Conservation (phyloP, 2,797 vertebrate genomes). For the Pampus argenteus region DNA sequence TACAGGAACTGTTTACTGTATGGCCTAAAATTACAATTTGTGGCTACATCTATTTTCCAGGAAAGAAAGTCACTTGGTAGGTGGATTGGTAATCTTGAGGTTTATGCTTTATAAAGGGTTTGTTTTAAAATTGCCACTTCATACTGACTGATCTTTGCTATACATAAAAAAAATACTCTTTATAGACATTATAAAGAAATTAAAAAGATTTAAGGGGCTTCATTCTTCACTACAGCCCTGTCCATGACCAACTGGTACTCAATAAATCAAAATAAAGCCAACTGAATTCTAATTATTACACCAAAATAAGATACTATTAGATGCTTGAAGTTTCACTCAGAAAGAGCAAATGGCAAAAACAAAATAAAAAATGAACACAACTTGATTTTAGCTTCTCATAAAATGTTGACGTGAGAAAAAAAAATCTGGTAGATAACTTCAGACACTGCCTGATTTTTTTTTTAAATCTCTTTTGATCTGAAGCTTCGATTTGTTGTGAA, state of each 20-base stretch:
- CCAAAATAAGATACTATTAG: conserved; percentile 45
- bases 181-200: conserved; percentile 54
- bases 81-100: conserved; percentile 19
- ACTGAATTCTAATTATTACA: conserved; percentile 56
- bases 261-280: conserved; percentile 63
- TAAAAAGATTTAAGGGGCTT: conserved; percentile 65
- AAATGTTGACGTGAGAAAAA: conserved; percentile 15
- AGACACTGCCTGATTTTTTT: conserved; percentile 8
- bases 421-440: conserved; percentile 5
- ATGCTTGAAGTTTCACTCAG: conserved; percentile 34
- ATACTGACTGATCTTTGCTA: conserved; percentile 42
- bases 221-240: conserved; percentile 49
- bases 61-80: conserved; percentile 14
- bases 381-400: conserved; percentile 20
- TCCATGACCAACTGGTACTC: conserved; percentile 66
- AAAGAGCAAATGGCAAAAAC: conserved; percentile 16
- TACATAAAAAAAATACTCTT: conserved; percentile 50
- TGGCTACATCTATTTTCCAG: not conserved
- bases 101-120: conserved; percentile 44
- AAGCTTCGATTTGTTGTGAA: conserved; percentile 13
- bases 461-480: conserved; percentile 29
- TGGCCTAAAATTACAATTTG: conserved; percentile 3
- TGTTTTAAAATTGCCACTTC: conserved; percentile 43
- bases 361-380: not conserved
- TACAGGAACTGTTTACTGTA: conserved; percentile 2